Evolutionary conservation across 2,113 vertebrate genomes (phyloP).

Genomic region (Tiliqua scincoides): DNA sequence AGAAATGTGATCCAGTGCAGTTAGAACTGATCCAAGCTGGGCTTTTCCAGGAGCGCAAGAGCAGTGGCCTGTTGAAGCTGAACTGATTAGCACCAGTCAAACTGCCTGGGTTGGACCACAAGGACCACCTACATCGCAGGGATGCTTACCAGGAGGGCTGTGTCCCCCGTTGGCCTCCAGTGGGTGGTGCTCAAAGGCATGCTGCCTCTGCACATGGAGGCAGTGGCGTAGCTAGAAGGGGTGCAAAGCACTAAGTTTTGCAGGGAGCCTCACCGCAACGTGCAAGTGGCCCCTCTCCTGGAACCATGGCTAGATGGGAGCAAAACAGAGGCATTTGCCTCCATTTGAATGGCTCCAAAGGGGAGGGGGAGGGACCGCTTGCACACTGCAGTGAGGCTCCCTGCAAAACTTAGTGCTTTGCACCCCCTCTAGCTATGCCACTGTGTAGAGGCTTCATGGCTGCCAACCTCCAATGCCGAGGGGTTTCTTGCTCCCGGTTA

Average conservation of each 20-base stretch:
- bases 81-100: neutral
- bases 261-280: no score
- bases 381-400: no score
- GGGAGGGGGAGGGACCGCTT: no score
- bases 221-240: no score
- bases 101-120: neutral
- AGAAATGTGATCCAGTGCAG: conserved; percentile 41
- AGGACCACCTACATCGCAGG: neutral
- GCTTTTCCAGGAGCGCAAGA: conserved; percentile 46
- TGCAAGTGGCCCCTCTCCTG: no score
- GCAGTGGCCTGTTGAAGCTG: conserved; percentile 1
- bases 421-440: no score
- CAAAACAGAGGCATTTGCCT: no score
- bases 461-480: neutral
- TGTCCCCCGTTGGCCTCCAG: neutral
- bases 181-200: neutral
- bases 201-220: neutral
- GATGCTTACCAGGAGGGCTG: neutral
- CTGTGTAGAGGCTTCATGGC: no score
- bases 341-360: no score
- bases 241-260: no score
- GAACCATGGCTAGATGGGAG: no score
- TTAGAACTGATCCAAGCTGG: conserved; percentile 56
- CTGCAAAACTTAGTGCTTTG: no score
- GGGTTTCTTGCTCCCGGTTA: neutral